Base-by-base conservation (phyloP, 2,797 vertebrate species). In the Mus spretus region DNA sequence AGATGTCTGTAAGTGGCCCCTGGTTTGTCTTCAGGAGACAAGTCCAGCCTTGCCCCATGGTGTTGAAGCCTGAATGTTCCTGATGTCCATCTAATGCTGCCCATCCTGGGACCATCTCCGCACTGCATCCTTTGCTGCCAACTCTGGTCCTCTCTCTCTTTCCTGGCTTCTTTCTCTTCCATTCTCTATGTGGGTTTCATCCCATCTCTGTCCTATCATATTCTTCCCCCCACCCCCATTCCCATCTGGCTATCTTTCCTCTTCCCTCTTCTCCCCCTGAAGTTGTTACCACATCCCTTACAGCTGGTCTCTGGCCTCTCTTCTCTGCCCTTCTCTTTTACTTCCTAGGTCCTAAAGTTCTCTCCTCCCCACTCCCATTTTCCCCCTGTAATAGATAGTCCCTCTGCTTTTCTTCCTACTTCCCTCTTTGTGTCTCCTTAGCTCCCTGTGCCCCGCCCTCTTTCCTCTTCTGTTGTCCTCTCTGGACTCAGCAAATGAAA, bases 401-500 rank as follows among this genome's bases (percentile, higher is more conserved):
- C 85, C 84, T 86, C 53, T 81, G 28, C 34, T 77, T 20, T 61
- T 79, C 81, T 63, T 44, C 8, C 61, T 10, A 12, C 22, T 88
- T 40, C n/a, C 3, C 1, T 19, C 31, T 80, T 59, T 67, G 11
- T 57, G 40, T 67, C 65, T 55, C 75, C 31, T 4, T 19, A 65
- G 20, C 53, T 74, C 67, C 34, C 40, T 19, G 28, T n/a, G 12
- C 28, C 86, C 89, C 14, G 15, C 78, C 67, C 50, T 78, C 80
- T 34, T 34, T 47, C 80, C 77, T 82, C 44, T n/a, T 86, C 67
- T 90, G 20, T 47, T n/a, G 4, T 85, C 78, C 57, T 90, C 40
- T 10, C 53, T 2, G 20, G 80, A 89, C 93, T 65, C 92, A 1
- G 90, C 83, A 92, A 93, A 95, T 86, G 92, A 95, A 94, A 74